Conservation (phyloP, 2,113 vertebrate species). For the Gnathochromis pfefferi region DNA sequence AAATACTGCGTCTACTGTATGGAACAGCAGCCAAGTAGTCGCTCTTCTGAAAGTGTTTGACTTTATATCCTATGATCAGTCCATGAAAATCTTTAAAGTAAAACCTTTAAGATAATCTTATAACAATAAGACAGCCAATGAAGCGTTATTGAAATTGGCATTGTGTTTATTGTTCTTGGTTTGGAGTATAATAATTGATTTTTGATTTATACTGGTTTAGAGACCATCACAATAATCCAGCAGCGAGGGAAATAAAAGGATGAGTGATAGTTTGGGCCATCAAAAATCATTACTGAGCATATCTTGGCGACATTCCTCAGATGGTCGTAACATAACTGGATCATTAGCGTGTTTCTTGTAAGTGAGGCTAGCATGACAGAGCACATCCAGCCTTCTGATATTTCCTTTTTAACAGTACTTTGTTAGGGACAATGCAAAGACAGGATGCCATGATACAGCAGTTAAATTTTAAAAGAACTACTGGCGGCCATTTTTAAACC, state of each 20-base stretch:
- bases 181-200: background rate
- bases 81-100: background rate
- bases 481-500: background rate
- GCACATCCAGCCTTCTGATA: background rate
- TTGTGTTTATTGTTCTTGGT: background rate
- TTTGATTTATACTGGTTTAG: background rate
- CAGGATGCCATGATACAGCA: background rate
- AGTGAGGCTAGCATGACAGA: background rate
- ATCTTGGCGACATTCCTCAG: background rate
- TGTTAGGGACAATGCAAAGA: background rate
- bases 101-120: background rate
- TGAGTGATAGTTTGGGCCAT: background rate
- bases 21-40: background rate
- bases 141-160: background rate
- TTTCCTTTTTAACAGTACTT: background rate
- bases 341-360: background rate
- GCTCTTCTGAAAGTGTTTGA: background rate
- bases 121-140: background rate
- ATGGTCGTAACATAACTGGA: background rate
- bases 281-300: background rate
- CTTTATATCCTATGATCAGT: background rate
- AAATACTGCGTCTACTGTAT: background rate
- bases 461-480: background rate
- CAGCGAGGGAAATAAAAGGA: background rate
- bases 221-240: background rate